These are phyloP conservation scores for Amaurobius ferox DNA, from an alignment of 2,888 invertebrate species.

Conservation along the genomic window DNA sequence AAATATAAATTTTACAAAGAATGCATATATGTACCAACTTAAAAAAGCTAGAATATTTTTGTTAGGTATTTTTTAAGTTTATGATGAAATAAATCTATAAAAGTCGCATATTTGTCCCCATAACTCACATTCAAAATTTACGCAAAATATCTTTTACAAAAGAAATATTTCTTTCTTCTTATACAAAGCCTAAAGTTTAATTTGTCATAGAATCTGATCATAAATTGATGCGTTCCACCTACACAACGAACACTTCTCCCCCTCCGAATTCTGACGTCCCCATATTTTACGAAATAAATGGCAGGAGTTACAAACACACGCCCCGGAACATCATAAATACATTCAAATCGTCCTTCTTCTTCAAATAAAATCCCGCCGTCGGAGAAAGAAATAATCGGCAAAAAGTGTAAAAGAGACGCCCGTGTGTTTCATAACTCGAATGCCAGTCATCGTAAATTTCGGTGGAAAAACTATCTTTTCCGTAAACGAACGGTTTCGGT, in stretches of 20 bases:
- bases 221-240: background rate
- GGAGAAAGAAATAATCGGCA: background rate
- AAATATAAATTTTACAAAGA: too few species aligned
- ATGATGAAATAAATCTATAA: too few species aligned
- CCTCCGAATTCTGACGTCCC: background rate
- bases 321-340: conserved; percentile 11
- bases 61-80: too few species aligned
- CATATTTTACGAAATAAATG: background rate
- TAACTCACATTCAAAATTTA: too few species aligned
- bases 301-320: background rate
- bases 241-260: background rate
- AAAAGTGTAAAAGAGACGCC: background rate
- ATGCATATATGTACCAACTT: too few species aligned
- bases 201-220: background rate
- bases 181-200: background rate
- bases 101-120: too few species aligned
- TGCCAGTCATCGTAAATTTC: background rate
- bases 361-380: conserved; percentile 7
- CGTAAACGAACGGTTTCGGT: conserved; percentile 38
- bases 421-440: conserved; percentile 1
- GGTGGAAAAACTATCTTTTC: conserved; percentile 18
- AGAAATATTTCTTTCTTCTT: too few species aligned
- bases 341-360: conserved; percentile 1
- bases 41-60: too few species aligned
- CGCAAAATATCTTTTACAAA: too few species aligned